Evolutionary conservation across 2,888 invertebrate species (phyloP).

Genomic region (Zhuqinia jingwanae): DNA sequence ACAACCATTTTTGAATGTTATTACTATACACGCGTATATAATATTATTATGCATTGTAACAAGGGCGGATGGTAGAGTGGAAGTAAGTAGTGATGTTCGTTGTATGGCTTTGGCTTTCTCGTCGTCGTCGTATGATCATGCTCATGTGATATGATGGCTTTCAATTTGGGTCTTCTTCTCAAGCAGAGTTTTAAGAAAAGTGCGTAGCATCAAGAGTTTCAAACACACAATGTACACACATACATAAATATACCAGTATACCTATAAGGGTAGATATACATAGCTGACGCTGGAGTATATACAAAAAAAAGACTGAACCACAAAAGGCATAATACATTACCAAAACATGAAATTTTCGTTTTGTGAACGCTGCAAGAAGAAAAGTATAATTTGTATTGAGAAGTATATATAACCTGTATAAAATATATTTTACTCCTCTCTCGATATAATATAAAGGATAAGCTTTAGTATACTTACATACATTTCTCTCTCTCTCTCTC

Average conservation of each 20-base stretch:
- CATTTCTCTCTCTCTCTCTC: constrained; percentile 53
- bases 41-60: too few species aligned
- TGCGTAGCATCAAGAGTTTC: constrained; percentile 42
- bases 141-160: not conserved
- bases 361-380: not conserved
- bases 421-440: not conserved
- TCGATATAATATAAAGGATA: not conserved
- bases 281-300: not conserved
- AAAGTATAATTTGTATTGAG: too few species aligned
- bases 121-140: constrained; percentile 2
- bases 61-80: not conserved
- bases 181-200: constrained; percentile 5
- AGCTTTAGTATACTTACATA: constrained; percentile 6
- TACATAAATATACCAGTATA: constrained; percentile 1
- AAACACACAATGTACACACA: constrained; percentile 19
- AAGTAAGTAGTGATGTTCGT: not conserved
- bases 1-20: too few species aligned
- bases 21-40: too few species aligned
- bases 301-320: not conserved
- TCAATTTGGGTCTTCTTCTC: constrained; percentile 49
- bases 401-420: not conserved
- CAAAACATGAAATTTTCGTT: not conserved
- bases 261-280: not conserved
- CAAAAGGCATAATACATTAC: not conserved
- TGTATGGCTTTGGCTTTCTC: constrained; percentile 44